Percentiles rank a stretch among this genome's conserved stretches.
These are phyloP conservation scores for Hemichromis elongatus DNA, from an alignment of 2,113 vertebrate species.

Conservation along the genomic window DNA sequence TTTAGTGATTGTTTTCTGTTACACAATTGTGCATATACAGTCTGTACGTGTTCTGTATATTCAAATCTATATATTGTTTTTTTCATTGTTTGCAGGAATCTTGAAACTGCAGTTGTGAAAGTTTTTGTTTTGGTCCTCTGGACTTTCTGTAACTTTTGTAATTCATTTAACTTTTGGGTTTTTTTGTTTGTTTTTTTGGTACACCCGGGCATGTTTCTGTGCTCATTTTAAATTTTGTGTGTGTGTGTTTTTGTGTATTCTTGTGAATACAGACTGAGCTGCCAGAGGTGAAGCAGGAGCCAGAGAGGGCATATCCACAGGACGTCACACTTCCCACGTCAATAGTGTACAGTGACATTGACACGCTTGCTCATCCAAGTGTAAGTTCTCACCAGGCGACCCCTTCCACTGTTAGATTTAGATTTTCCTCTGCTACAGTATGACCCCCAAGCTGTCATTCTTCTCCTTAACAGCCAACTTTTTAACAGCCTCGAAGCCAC, in stretches of 20 bases:
- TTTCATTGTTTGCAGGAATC: not conserved
- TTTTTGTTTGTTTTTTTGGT: not conserved
- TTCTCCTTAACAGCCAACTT: not conserved
- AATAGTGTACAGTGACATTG: conserved; percentile 89
- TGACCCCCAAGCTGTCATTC: not conserved
- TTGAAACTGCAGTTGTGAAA: not conserved
- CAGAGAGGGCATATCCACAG: conserved; percentile 42
- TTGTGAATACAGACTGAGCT: conserved; percentile 50
- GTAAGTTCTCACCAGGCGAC: conserved; percentile 72
- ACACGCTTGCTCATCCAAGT: conserved; percentile 87
- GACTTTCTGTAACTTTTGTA: not conserved
- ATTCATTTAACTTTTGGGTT: not conserved
- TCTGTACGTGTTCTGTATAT: not conserved
- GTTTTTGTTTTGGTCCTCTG: not conserved
- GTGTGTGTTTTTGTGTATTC: not conserved
- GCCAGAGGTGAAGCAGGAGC: conserved; percentile 48
- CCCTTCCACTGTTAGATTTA: not conserved
- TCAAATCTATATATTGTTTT: not conserved
- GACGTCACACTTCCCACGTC: conserved; percentile 77
- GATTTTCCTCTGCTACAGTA: not conserved
- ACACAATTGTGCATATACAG: not conserved
- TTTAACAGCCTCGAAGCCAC: not conserved
- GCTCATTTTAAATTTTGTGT: not conserved
- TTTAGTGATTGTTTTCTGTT: not conserved
- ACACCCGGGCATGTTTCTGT: not conserved